Evolutionary conservation across 2,888 invertebrate species (phyloP).

Genomic region (Tipula confusa): DNA sequence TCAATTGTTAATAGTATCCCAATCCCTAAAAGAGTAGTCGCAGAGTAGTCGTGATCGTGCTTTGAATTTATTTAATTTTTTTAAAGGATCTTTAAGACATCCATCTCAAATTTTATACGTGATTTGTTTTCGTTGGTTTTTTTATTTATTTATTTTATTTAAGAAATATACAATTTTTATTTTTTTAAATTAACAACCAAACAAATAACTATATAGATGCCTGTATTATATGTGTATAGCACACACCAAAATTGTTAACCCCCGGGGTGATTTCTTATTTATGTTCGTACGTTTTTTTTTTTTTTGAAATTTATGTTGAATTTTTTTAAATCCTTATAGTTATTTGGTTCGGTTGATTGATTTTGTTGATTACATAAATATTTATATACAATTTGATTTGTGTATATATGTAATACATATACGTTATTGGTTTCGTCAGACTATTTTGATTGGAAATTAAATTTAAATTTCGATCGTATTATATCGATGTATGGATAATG

Average conservation of each 20-base stretch:
- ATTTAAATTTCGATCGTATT: not conserved
- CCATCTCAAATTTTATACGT: not conserved
- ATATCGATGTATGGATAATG: conserved; percentile 16
- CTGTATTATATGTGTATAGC: not conserved
- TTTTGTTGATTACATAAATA: not conserved
- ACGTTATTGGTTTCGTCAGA: not conserved
- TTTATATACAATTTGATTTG: not conserved
- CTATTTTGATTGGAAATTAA: not conserved
- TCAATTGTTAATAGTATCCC: not conserved
- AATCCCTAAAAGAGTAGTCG: not conserved
- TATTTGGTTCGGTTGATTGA: not conserved
- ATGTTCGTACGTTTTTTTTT: no score
- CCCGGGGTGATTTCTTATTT: not conserved
- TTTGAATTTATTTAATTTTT: not conserved
- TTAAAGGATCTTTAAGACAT: not conserved
- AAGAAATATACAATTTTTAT: not conserved
- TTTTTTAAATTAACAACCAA: not conserved
- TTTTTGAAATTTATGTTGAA: not conserved
- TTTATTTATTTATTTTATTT: conserved; percentile 20
- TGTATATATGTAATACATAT: no score
- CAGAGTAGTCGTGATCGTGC: conserved; percentile 7
- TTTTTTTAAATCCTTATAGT: no score
- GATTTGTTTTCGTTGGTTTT: not conserved
- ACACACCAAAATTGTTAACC: not conserved
- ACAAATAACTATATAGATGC: not conserved